These are phyloP conservation scores for Lontra canadensis DNA, from an alignment of 2,113 vertebrate genomes.

Conservation along the genomic window DNA sequence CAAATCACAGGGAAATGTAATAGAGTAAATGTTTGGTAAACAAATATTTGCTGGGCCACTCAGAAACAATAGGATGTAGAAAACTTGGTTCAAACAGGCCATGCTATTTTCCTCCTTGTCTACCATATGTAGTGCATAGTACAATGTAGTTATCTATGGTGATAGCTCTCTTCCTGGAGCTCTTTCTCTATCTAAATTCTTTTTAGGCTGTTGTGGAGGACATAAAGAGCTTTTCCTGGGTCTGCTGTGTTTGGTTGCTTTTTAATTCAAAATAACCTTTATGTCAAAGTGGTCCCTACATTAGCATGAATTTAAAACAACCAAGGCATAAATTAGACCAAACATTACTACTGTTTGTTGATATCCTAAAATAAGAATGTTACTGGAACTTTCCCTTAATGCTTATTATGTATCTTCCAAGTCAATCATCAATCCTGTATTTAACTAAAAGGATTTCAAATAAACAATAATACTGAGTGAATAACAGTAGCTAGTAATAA, in stretches of 20 bases:
- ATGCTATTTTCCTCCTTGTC: not conserved
- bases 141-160: not conserved
- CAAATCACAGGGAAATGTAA: not conserved
- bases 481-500: not conserved
- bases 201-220: not conserved
- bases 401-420: not conserved
- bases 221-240: not conserved
- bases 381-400: not conserved
- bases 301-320: not conserved
- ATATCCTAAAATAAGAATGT: not conserved
- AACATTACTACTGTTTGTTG: not conserved
- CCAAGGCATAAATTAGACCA: not conserved
- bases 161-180: not conserved
- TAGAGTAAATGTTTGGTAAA: not conserved
- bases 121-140: not conserved
- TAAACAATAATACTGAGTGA: not conserved
- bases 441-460: conserved; percentile 3
- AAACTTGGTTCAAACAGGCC: not conserved
- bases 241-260: not conserved
- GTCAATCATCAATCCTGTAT: not conserved
- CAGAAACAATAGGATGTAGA: not conserved
- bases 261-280: not conserved
- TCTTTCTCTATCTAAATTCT: not conserved
- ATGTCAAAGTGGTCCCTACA: not conserved
- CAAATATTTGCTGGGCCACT: not conserved